A percentile compares a stretch with the other conserved stretches of the same genome.
phyloP scores from a whole-genome alignment of 37 sponge, comb jelly and placozoan species.

The Hexactinellida sp. region DNA sequence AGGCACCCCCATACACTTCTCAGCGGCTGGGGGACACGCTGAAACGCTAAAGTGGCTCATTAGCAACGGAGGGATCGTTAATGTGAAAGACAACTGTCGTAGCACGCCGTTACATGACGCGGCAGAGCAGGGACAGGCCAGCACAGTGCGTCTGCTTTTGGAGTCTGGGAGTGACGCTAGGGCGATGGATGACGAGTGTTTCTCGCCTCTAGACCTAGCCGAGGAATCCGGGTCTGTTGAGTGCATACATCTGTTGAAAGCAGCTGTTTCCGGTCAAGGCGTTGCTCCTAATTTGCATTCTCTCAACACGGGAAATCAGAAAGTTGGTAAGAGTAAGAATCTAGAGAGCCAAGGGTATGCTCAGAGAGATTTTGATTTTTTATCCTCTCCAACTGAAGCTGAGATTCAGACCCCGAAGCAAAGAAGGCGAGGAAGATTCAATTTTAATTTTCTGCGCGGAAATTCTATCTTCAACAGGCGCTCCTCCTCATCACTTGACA shows the following conservation, averaged over 20 bases:
- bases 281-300: not conserved
- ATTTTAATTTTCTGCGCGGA: not conserved
- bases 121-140: constrained; percentile 74
- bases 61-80: constrained; percentile 38
- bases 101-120: constrained; percentile 78
- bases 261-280: not conserved
- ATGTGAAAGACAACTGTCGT: constrained; percentile 51
- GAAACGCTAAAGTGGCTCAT: constrained; percentile 35
- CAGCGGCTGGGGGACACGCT: constrained; percentile 77
- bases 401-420: constrained; percentile 1
- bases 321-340: not conserved
- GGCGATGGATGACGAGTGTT: not conserved
- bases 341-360: not conserved
- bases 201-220: not conserved
- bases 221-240: not conserved
- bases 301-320: not conserved
- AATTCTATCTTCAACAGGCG: not conserved
- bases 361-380: constrained; percentile 5
- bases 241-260: not conserved
- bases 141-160: not conserved
- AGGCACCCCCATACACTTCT: constrained; percentile 76
- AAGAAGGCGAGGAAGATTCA: not conserved
- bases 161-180: not conserved
- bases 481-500: not conserved
- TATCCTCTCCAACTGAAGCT: not conserved